Percentiles rank a stretch among this genome's conserved stretches.
These are phyloP conservation scores for Drosophila ironensis DNA, from an alignment of 1,140 invertebrate species.

Conservation along the genomic window DNA sequence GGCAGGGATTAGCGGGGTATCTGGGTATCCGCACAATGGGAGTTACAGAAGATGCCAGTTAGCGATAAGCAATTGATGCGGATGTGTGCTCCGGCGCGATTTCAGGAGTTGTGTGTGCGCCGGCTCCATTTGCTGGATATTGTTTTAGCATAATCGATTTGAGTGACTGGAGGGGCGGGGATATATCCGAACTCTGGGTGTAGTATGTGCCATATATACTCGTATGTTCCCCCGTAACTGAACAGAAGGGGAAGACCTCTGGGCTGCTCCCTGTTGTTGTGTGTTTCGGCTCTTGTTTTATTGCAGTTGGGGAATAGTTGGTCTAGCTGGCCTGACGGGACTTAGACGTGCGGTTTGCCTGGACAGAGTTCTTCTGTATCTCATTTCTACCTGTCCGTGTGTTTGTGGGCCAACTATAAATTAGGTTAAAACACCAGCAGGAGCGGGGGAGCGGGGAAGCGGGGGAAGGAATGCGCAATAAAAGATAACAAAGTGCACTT, in stretches of 20 bases:
- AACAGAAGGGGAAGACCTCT: too few species aligned
- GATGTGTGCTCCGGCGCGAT: conserved; percentile 17
- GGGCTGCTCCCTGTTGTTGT: conserved; percentile 15
- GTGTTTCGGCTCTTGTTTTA: conserved; percentile 65
- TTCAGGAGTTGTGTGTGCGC: conserved; percentile 40
- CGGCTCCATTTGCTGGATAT: conserved; percentile 71
- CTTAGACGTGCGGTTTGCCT: conserved; percentile 67
- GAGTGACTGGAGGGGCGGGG: conserved; percentile 51
- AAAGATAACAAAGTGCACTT: conserved; percentile 81
- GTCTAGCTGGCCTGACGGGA: conserved; percentile 15
- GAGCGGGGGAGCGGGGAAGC: conserved; percentile 19
- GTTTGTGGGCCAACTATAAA: conserved; percentile 71
- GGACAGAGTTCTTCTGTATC: conserved; percentile 15
- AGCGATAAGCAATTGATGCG: conserved; percentile 38
- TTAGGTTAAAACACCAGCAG: conserved; percentile 75
- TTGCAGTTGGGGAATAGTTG: conserved; percentile 73
- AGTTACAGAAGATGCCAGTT: conserved; percentile 45
- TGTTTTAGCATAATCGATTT: conserved; percentile 81
- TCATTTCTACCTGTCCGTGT: conserved; percentile 11
- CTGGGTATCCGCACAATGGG: conserved; percentile 8
- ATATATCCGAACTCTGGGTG: neutral
- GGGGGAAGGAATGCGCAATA: conserved; percentile 71
- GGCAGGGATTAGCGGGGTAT: conserved; percentile 5
- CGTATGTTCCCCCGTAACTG: neutral
- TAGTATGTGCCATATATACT: neutral